Percentiles rank a stretch among this genome's conserved stretches.
Conservation (phyloP, 2,888 invertebrate species). For the Parapristionchus giblindavisi region DNA sequence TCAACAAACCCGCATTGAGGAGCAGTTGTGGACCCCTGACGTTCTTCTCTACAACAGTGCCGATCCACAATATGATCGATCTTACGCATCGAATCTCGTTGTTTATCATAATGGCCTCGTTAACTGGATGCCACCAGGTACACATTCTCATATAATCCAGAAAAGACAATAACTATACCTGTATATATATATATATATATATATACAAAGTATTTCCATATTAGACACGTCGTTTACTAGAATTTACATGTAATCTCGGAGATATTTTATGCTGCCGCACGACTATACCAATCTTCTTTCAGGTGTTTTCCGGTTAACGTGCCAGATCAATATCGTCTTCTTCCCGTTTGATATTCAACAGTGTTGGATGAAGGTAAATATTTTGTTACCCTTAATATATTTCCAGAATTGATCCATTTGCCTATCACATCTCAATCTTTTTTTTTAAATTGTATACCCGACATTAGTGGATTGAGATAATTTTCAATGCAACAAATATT, state of each 20-base stretch:
- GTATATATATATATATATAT: too few relatives aligned
- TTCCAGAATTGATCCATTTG: too few relatives aligned
- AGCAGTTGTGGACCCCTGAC: slow-evolving; percentile 61
- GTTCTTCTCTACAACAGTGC: slow-evolving; percentile 76
- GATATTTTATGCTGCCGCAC: too few relatives aligned
- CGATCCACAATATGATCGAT: slow-evolving; percentile 97
- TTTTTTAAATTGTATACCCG: neutral
- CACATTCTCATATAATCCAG: too few relatives aligned
- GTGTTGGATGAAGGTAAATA: slow-evolving; percentile 55
- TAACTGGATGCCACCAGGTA: slow-evolving; percentile 88
- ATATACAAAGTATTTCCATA: too few relatives aligned
- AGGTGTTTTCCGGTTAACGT: slow-evolving; percentile 71
- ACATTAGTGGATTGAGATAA: neutral
- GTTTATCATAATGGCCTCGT: slow-evolving; percentile 93
- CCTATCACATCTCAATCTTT: neutral
- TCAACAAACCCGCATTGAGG: too few relatives aligned
- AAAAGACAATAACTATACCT: too few relatives aligned
- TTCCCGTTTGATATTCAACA: slow-evolving; percentile 96
- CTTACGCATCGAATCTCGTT: slow-evolving; percentile 95
- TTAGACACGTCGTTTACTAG: too few relatives aligned
- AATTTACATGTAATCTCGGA: too few relatives aligned
- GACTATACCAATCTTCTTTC: slow-evolving; percentile 71
- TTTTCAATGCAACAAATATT: neutral
- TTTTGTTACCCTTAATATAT: neutral
- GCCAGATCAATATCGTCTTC: slow-evolving; percentile 98